These are phyloP conservation scores for Paramormyrops hopkinsi DNA, from an alignment of 2,797 vertebrate genomes.

Conservation along the genomic window DNA sequence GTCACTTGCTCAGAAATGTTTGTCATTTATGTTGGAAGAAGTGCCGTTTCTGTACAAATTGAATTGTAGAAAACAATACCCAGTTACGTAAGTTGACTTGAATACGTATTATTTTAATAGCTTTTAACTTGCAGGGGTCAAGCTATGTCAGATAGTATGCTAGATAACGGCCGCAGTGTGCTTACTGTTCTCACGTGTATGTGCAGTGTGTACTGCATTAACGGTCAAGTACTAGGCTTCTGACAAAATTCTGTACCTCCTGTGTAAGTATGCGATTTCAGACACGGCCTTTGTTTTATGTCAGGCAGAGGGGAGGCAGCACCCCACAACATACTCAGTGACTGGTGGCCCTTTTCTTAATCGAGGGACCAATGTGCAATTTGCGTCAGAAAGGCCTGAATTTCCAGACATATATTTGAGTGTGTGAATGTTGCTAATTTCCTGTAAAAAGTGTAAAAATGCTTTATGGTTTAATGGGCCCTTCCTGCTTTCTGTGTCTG, in stretches of 20 bases:
- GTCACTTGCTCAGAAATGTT: not conserved
- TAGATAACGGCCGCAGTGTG: not conserved
- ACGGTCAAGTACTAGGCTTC: not conserved
- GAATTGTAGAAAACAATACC: not conserved
- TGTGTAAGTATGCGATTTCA: not conserved
- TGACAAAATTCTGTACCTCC: not conserved
- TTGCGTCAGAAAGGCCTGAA: not conserved
- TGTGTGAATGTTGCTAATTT: not conserved
- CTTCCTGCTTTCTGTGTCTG: not conserved
- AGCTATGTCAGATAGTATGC: not conserved
- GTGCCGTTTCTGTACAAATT: not conserved
- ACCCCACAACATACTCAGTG: not conserved
- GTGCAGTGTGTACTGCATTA: not conserved
- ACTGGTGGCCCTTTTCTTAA: not conserved
- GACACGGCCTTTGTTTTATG: not conserved
- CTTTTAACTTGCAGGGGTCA: not conserved
- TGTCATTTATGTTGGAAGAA: not conserved
- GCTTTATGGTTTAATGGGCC: not conserved
- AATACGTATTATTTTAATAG: not conserved
- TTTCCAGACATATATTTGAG: not conserved
- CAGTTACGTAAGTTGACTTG: not conserved
- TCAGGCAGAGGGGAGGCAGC: not conserved
- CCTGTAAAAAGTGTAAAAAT: slow-evolving; percentile 19
- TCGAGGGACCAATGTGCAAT: not conserved
- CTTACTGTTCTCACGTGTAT: not conserved